Conservation (phyloP, 2,888 invertebrate genomes). For the Pandemis cinnamomeana region DNA sequence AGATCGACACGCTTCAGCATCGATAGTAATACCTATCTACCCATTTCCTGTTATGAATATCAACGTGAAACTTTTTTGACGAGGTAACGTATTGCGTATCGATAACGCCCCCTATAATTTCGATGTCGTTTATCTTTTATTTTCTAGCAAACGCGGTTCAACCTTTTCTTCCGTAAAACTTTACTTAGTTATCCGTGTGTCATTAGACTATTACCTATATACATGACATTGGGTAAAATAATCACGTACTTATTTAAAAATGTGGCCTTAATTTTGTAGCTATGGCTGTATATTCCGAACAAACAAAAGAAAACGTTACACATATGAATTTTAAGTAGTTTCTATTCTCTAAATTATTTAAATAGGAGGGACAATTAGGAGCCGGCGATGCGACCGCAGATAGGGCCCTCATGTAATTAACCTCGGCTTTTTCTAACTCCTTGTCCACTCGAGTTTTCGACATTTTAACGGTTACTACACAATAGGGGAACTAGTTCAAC, state of each 20-base stretch:
- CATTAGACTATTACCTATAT: background rate
- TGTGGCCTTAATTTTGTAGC: background rate
- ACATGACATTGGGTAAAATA: background rate
- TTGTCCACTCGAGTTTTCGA: conserved; percentile 59
- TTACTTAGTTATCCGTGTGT: background rate
- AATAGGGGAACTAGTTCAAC: conserved; percentile 54
- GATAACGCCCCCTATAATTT: conserved; percentile 30
- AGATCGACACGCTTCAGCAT: conserved; percentile 68
- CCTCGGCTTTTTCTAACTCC: conserved; percentile 55
- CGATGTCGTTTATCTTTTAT: conserved; percentile 1
- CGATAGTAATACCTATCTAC: conserved; percentile 68
- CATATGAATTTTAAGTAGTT: conserved; percentile 55
- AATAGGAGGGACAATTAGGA: conserved; percentile 72
- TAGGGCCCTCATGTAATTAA: conserved; percentile 74
- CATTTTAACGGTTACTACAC: conserved; percentile 65
- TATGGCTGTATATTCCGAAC: conserved; percentile 15
- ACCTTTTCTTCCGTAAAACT: background rate
- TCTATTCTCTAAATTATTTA: conserved; percentile 65
- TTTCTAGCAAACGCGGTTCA: conserved; percentile 1
- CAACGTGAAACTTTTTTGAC: conserved; percentile 43
- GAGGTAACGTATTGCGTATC: conserved; percentile 35
- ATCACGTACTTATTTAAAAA: background rate
- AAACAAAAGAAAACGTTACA: conserved; percentile 21
- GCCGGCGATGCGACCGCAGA: conserved; percentile 64
- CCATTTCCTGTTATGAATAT: conserved; percentile 72